Base-by-base conservation (phyloP, 2,113 vertebrate genomes). In the Platichthys stellatus region DNA sequence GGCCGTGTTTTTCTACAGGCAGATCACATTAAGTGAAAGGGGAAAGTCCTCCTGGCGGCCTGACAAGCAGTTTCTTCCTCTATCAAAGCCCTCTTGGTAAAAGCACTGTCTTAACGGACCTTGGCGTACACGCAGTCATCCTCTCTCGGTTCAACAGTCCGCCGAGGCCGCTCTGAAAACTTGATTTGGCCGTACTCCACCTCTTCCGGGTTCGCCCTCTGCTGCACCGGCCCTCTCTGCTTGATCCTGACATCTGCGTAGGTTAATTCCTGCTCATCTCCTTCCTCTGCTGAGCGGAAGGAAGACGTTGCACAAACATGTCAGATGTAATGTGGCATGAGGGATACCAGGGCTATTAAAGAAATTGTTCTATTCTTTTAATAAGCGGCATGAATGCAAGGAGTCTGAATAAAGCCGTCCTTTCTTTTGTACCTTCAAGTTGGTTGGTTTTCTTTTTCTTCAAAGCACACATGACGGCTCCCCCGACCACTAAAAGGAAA, bases 121-220 rank as follows among this genome's bases (percentile, higher is more conserved):
- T 35, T 47, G 28, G 89, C 65, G 20, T 93, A 93, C 24, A 92
- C 38, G 72, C 73, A 79, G 0, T 80, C 77, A 9, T 86, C 80
- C 20, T 13, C 18, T 8, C 17, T 3, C 1, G 18, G 20, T 5
- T 56, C 14, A 13, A 1, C 26, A 11, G 24, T 15, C 24, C 7
- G 51, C 17, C 2, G 63, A 26, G 75, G 40, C 21, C 21, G 80
- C 31, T 60, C 1, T 21, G 74, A 69, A 60, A 90, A 76, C 45
- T 57, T 86, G 58, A 93, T 69, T 35, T 92, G 69, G 6, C 81
- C 86, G 4, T 93, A 93, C 62, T 88, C 87, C 78, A 93, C 71
- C 57, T 82, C 72, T 9, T 57, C 54, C 3, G n/a, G 20, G 62
- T 1, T 17, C 15, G 1, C 14, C 9, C 13, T 67, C 8, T 17